Evolutionary conservation across 2,113 vertebrate genomes (phyloP), one percentile per base, ranked within the genome.

Genomic region (Porphyrio hochstetteri): DNA sequence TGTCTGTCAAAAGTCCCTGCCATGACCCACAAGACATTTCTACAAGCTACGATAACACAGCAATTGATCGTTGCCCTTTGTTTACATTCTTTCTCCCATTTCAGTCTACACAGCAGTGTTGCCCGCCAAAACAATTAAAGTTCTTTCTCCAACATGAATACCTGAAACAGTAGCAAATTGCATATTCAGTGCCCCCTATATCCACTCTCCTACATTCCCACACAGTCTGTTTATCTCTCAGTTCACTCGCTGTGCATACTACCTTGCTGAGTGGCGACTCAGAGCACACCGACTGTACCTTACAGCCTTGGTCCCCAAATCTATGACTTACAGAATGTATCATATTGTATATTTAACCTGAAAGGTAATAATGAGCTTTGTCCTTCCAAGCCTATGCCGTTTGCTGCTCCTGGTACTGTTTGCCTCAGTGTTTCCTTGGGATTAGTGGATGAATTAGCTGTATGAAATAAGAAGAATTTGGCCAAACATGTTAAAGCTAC

Each of bases 51-150:
- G 72, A 92, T 82, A 90, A 89, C 81, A 64, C 44, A 28, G 85
- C 76, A 88, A 93, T 68, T 72, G 91, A 94, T 96, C 50, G 1
- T 55, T 93, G 67, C 77, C 70, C 74, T 89, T 79, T 96, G 84
- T 80, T 97, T 95, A 85, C 91, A 70, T 92, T 93, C 69, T 89
- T 93, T 68, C 77, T 88, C 86, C 35, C 65, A 71, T 92, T 94
- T 93, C 79, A 94, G 92, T 93, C 90, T 92, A 87, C 88, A 87
- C 81, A 76, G 74, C 65, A 77, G 44, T 21, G 44, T 38, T 93
- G 59, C 35, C 63, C 20, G 11, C 65, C 96, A 97, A 92, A 97
- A 89, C 91, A 96, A 91, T 33, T 91, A 57, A 91, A 94, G 74
- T 42, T 46, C 48, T 76, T 89, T 91, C 90, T 76, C 61, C 77